Evolutionary conservation across 2,113 vertebrate species (phyloP).

Genomic region (Xenopus tropicalis): DNA sequence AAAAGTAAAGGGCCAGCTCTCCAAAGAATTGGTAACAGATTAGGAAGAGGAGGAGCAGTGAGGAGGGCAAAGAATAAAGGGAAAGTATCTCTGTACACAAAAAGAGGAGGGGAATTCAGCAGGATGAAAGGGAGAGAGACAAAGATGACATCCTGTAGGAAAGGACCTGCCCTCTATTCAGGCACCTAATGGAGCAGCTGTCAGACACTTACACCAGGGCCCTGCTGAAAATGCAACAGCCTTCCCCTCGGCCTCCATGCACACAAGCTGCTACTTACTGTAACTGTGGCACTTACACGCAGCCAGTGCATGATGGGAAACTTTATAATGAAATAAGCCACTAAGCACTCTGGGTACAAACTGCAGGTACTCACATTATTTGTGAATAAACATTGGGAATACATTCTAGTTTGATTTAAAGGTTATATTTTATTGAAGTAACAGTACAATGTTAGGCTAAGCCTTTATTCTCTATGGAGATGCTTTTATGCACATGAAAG

Average conservation of each 20-base stretch:
- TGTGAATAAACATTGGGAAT: no score
- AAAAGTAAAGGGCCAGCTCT: constrained; percentile 15
- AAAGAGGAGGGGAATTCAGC: constrained; percentile 33
- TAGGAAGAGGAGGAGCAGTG: constrained; percentile 40
- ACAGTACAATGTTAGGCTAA: no score
- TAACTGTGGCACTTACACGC: no score
- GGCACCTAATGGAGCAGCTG: neutral
- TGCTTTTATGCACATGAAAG: no score
- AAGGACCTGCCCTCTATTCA: constrained; percentile 20
- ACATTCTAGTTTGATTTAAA: no score
- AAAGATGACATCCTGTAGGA: constrained; percentile 32
- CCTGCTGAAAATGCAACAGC: neutral
- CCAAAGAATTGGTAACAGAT: constrained; percentile 38
- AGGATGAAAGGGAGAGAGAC: constrained; percentile 35
- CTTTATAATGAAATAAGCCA: no score
- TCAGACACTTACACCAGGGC: neutral
- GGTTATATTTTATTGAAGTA: no score
- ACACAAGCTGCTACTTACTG: no score
- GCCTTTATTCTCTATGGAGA: no score
- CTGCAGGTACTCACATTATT: no score
- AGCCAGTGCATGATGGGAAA: no score
- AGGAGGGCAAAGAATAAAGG: constrained; percentile 24
- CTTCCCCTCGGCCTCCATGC: neutral
- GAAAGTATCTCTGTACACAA: constrained; percentile 33
- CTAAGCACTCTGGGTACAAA: no score